Conservation (phyloP, 2,888 invertebrate species). For the Stenotaenia linearis region DNA sequence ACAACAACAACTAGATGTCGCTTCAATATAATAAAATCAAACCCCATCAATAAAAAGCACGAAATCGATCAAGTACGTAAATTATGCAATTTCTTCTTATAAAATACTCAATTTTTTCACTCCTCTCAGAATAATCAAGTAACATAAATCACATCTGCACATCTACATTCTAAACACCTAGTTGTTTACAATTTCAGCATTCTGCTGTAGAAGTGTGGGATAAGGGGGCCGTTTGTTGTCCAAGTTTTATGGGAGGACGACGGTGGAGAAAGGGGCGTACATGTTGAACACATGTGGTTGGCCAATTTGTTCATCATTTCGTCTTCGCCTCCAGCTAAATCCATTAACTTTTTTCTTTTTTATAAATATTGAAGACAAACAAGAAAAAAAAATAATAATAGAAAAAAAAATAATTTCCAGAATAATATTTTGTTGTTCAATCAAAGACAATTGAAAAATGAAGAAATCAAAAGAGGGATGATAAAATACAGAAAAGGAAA, state of each 20-base stretch:
- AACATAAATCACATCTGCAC: neutral
- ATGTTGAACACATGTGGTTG: neutral
- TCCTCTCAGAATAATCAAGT: too few species aligned
- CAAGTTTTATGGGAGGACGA: neutral
- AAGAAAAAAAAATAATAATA: neutral
- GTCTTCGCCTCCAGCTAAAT: neutral
- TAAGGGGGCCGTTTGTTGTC: neutral
- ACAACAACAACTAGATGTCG: too few species aligned
- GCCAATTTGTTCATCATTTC: neutral
- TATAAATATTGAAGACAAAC: neutral
- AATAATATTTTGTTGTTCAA: too few species aligned
- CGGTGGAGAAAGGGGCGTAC: neutral
- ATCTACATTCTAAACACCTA: neutral
- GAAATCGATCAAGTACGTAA: too few species aligned
- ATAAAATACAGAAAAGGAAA: neutral
- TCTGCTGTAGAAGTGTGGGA: neutral
- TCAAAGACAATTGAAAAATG: neutral
- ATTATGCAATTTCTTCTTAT: too few species aligned
- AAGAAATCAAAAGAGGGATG: neutral
- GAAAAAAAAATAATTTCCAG: too few species aligned
- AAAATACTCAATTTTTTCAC: too few species aligned
- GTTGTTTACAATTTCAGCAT: neutral
- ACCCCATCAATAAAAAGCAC: too few species aligned
- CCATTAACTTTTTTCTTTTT: neutral
- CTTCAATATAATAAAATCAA: too few species aligned